phyloP scores from a whole-genome alignment of 2,113 vertebrate species.

The Oreochromis tanganicae region DNA sequence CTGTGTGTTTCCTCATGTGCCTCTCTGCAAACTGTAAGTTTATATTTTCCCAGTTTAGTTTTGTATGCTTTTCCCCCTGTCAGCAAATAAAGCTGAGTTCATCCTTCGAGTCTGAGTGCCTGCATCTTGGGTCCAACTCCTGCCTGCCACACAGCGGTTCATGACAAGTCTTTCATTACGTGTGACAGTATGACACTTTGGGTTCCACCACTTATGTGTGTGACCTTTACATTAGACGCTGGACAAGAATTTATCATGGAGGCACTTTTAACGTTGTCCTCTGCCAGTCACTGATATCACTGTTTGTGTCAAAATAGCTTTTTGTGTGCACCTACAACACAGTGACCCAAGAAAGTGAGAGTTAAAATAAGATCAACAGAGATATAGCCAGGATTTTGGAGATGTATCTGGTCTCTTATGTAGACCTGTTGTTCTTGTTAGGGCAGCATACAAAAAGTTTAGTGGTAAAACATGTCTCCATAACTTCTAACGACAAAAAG shows the following conservation, averaged over 20 bases:
- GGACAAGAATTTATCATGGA: neutral
- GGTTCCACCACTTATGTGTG: neutral
- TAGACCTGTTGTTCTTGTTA: neutral
- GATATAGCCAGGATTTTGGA: neutral
- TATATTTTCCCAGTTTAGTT: too few relatives aligned
- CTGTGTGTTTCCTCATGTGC: too few relatives aligned
- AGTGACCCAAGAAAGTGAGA: neutral
- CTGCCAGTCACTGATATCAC: neutral
- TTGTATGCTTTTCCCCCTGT: too few relatives aligned
- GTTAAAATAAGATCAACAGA: neutral
- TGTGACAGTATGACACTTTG: neutral
- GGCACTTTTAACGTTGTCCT: neutral
- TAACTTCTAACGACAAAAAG: neutral
- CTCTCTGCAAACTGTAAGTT: too few relatives aligned
- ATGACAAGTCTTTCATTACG: neutral
- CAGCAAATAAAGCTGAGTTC: too few relatives aligned
- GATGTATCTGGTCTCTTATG: neutral
- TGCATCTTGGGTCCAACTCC: too few relatives aligned
- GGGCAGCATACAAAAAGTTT: neutral
- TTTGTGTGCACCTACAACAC: neutral
- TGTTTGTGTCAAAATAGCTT: slow-evolving; percentile 39
- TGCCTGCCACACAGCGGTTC: too few relatives aligned
- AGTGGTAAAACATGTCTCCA: neutral
- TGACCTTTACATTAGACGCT: neutral
- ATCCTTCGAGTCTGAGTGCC: too few relatives aligned